Evolutionary conservation across 2,113 vertebrate genomes (phyloP), one percentile per base, ranked within the genome.

Genomic region (Pseudorectes ferrugineus): DNA sequence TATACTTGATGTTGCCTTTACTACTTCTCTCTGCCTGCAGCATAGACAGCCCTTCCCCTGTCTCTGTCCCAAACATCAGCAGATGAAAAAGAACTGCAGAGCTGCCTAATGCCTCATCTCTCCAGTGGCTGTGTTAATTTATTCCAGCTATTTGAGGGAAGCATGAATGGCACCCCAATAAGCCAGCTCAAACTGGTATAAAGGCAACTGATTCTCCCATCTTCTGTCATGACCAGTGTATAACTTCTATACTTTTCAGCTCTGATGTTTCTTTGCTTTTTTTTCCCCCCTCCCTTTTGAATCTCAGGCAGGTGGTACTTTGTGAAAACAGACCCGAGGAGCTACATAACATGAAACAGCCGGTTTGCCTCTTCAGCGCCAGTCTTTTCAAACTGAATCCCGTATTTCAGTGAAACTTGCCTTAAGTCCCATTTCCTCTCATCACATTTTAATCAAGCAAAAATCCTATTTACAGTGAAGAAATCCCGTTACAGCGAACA

Each of bases 111-210:
- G 31, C 58, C 82, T 81, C 71, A 59, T n/a, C 51, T 80, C 87
- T 83, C 74, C 46, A 67, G 65, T 57, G 45, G 46, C 28, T 73
- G 40, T 49, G 38, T 73, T 95, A 94, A 93, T 97, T 95, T 93
- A 93, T 86, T 91, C 84, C 57, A 91, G 83, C 77, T 84, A 87
- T 92, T 96, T 88, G 92, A 97, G 88, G 84, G 84, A 85, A 95
- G 62, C 66, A 92, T 57, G 87, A 96, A 96, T 84, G 85, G 75
- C 87, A 92, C 73, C 40, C 74, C 71, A 82, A 66, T 76, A 87
- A 88, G 76, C 58, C 74, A 97, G 71, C 85, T 94, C 70, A 43
- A 80, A 65, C 58, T 84, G 58, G 59, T 66, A 58, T 33, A 95
- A 71, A 83, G 51, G 76, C 76, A 86, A n/a, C 35, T 77, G 79